Evolutionary conservation across 2,113 vertebrate genomes (phyloP).

Genomic region (Pantherophis guttatus): DNA sequence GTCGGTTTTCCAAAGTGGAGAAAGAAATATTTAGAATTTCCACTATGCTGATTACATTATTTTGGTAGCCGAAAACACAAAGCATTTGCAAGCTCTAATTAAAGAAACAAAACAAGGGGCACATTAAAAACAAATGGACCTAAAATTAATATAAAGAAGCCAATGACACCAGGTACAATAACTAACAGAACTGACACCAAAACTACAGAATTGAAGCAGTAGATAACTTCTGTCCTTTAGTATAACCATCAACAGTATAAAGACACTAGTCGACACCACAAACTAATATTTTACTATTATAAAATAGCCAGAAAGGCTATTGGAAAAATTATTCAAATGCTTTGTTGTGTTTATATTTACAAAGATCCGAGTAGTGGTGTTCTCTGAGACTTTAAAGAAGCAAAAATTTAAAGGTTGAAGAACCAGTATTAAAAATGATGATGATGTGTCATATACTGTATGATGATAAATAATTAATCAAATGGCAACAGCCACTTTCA

Average conservation of each 20-base stretch:
- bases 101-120: neutral
- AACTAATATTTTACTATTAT: neutral
- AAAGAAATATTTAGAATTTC: neutral
- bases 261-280: neutral
- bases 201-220: neutral
- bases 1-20: neutral
- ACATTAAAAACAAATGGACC: neutral
- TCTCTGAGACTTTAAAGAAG: neutral
- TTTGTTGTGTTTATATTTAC: neutral
- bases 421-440: neutral
- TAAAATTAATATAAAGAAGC: neutral
- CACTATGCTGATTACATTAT: neutral
- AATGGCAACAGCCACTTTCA: neutral
- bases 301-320: neutral
- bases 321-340: neutral
- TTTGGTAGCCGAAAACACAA: neutral
- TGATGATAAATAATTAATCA: neutral
- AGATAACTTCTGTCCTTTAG: neutral
- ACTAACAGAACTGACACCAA: neutral
- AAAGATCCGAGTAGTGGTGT: neutral
- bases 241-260: neutral
- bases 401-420: neutral
- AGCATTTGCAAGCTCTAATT: neutral
- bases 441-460: neutral
- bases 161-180: neutral